Evolutionary conservation across 2,113 vertebrate genomes (phyloP), one percentile per base, ranked within the genome.

Genomic region (Otis tarda): DNA sequence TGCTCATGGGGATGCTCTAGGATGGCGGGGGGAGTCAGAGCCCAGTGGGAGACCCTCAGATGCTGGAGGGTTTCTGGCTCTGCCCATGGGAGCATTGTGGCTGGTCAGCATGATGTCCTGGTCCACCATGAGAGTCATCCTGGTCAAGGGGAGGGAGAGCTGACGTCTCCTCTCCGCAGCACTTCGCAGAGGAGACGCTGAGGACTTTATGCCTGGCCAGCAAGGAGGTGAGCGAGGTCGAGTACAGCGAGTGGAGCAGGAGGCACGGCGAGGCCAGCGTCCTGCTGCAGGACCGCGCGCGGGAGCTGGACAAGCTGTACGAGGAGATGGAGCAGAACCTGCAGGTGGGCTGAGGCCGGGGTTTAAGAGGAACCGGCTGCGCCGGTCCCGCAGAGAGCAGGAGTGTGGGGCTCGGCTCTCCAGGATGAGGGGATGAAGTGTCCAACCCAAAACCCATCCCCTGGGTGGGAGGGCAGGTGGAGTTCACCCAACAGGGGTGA

Each of bases 151-250:
- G 61, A 74, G 39, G 76, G 41, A 67, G n/a, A 9, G 6, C 73
- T 81, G 64, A 91, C 14, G 56, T 75, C 7, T 9, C 8, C 6
- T 56, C 52, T 67, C 57, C 76, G 37, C 97, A 99, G 98, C 87
- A 92, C 88, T 99, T 99, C 14, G 98, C 98, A 0, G 78, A 96
- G 39, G 93, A 98, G 94, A 98, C 98, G 9, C 97, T 99, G 90
- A 97, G 99, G 97, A 99, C 99, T 2, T 96, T 99, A 87, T 99
- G 99, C 87, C 52, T 99, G 97, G 99, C 99, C 24, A 98, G 98
- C 96, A 99, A 98, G 97, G 97, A 98, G 41, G 98, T 99, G 91
- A 94, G 97, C 5, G 98, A 99, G 95, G 92, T 63, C 0, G 95
- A 61, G 4, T 99, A 98, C 79, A 33, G 76, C 3, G 31, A 89